A percentile compares a stretch with the other conserved stretches of the same genome.
Evolutionary conservation across 2,888 invertebrate genomes (phyloP).

Genomic region (Clanis bilineata): DNA sequence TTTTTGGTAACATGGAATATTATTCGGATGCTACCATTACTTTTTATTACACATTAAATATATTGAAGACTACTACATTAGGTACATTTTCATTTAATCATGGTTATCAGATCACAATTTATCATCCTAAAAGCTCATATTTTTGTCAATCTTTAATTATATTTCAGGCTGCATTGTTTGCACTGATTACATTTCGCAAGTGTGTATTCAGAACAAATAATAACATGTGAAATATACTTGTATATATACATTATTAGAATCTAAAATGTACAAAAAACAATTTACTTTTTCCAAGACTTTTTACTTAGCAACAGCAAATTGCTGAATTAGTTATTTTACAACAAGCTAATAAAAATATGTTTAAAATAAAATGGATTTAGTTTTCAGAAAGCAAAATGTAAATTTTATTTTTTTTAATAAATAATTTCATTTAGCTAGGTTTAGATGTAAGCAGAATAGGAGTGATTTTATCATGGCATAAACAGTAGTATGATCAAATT

Average conservation of each 20-base stretch:
- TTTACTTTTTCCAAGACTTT: neutral
- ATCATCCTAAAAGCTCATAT: slow-evolving; percentile 25
- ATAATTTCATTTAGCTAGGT: no score
- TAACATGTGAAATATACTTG: neutral
- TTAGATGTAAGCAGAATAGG: neutral
- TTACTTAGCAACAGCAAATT: neutral
- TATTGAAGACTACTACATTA: slow-evolving; percentile 12
- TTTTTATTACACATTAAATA: slow-evolving; percentile 14
- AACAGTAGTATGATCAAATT: no score
- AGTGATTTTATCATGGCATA: neutral
- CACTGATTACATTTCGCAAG: neutral
- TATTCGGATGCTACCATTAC: slow-evolving; percentile 54
- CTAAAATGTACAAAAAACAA: neutral
- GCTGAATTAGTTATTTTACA: neutral
- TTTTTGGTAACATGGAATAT: slow-evolving; percentile 77
- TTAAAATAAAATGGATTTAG: no score
- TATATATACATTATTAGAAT: neutral
- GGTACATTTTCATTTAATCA: slow-evolving; percentile 13
- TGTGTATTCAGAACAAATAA: neutral
- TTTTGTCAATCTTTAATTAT: slow-evolving; percentile 4
- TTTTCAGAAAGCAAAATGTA: neutral
- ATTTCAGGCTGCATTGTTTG: neutral
- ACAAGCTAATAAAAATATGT: neutral
- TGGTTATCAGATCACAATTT: slow-evolving; percentile 26
- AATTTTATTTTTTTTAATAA: neutral